Base-by-base conservation (phyloP, 2,797 vertebrate genomes). In the Aeoliscus strigatus region DNA sequence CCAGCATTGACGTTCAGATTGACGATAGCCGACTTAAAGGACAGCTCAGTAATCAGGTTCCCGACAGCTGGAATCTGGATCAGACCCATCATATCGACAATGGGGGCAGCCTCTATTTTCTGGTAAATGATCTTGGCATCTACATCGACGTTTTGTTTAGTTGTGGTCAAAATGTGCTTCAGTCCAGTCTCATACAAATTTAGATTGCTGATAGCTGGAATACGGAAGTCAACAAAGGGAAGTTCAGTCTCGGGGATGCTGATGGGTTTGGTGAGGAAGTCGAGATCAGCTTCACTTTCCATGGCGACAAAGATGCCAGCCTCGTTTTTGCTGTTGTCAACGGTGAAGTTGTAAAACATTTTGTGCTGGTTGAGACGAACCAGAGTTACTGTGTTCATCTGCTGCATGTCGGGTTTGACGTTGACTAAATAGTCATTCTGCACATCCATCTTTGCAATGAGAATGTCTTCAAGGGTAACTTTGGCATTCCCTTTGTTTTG, bases 21-120 rank as follows among this genome's bases (percentile, higher is more conserved):
- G 48, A 98, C 85, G 24, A 94, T 73, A 43, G 87, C 84, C 52
- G 93, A 97, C 79, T 96, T 98, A 60, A 99, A 88, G 27, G 92
- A 90, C 47, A 94, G 86, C 8, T 96, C 93, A 11, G 85, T 90
- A 42, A 89, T 90, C 37, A 96, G 32, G 59, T 94, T 93, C 52
- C 92, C 94, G 64, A 92, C 39, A 31, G 87, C 82, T 56, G 91
- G 90, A 77, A 97, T 73, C 38, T 74, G 66, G 63, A 96, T 83
- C 21, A 75, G 48, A 36, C 66, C 80, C 72, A 78, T 72, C 7
- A 92, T 42, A 57, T 90, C 81, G 60, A 88, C 33, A 34, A 81
- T 46, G 27, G 91, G 86, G 38, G 74, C 58, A 59, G 75, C 75
- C 31, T 61, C 73, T 76, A 89, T 94, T 82, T 97, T 98, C 45